These are phyloP conservation scores for Rambutsinella grinnellia DNA, from an alignment of 2,888 invertebrate genomes.

Conservation along the genomic window DNA sequence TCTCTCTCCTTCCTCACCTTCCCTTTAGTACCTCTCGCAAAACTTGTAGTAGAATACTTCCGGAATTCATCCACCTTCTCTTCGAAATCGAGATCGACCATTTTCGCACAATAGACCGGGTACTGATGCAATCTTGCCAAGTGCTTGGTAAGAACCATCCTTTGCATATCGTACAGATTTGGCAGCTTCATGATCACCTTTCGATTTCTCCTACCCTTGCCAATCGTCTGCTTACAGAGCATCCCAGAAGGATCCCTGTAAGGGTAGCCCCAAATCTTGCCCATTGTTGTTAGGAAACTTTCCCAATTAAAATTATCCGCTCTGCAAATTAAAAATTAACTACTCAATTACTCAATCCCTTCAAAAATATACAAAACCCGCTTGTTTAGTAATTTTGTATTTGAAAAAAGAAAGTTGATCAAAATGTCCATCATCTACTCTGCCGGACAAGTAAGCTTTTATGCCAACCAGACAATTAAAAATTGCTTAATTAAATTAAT, in stretches of 20 bases:
- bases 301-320: no score
- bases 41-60: no score
- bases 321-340: no score
- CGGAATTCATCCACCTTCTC: background rate
- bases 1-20: background rate
- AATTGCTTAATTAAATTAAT: background rate
- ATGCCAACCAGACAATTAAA: no score
- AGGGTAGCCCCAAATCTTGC: conserved; percentile 29
- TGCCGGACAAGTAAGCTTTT: conserved; percentile 54
- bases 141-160: conserved; percentile 29
- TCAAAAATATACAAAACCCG: no score
- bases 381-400: conserved; percentile 5
- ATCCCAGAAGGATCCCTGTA: background rate
- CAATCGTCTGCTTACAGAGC: background rate
- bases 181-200: conserved; percentile 29
- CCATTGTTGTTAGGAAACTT: conserved; percentile 33
- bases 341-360: no score
- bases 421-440: conserved; percentile 51
- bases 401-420: background rate
- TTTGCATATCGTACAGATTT: conserved; percentile 24
- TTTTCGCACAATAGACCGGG: background rate
- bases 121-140: background rate
- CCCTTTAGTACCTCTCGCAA: no score
- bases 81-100: conserved; percentile 8
- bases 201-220: background rate